Conservation (phyloP, 2,113 vertebrate genomes). For the Nothobranchius furzeri region DNA sequence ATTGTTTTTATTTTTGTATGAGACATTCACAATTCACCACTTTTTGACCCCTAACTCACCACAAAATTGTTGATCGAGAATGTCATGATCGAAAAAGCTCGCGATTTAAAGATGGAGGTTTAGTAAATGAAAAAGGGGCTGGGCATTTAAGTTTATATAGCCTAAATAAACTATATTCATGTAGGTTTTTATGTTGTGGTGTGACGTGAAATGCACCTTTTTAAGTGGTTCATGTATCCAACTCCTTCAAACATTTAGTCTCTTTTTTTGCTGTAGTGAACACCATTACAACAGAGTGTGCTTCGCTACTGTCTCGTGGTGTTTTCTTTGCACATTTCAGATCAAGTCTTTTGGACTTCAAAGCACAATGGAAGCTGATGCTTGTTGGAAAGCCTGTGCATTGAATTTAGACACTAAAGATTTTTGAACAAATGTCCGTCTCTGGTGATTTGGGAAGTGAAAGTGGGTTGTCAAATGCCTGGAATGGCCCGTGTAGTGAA, state of each 20-base stretch:
- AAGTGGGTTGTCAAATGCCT: neutral
- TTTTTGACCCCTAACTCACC: neutral
- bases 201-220: neutral
- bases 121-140: neutral
- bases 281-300: neutral
- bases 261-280: neutral
- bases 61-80: neutral
- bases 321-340: neutral
- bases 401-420: neutral
- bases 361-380: neutral
- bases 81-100: neutral
- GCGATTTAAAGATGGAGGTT: neutral
- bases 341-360: neutral
- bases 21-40: too few species aligned
- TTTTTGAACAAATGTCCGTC: neutral
- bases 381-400: neutral
- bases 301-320: neutral
- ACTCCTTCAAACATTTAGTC: neutral
- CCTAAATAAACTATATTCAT: neutral
- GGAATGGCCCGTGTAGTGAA: slow-evolving; percentile 4
- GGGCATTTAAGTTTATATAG: too few species aligned
- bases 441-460: neutral
- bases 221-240: too few species aligned
- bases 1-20: too few species aligned
- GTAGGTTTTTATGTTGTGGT: neutral